Evolutionary conservation across 2,888 invertebrate species (phyloP), one percentile per base, ranked within the genome.

Genomic region (Ichneumoninae sp.): DNA sequence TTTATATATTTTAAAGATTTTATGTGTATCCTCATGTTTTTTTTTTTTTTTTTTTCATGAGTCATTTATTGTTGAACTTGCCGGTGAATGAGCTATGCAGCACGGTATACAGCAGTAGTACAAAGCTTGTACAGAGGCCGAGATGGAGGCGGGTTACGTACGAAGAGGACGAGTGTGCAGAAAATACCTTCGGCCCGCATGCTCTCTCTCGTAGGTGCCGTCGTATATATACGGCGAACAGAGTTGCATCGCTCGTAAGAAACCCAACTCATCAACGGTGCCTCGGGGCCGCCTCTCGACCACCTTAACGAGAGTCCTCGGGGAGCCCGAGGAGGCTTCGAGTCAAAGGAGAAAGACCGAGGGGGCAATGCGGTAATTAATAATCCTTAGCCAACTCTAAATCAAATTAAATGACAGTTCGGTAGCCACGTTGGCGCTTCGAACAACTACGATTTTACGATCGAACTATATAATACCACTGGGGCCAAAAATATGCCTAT

Each of bases 401-500:
- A 90, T 90, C 87, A 90, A 89, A 86, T 90, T 88, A 88, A 88
- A 90, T 87, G 89, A 89, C 90, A 88, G 88, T 86, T 81, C 87
- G 82, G 87, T 86, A 87, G 85, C 85, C 69, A 50, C 68, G 74
- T 72, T 66, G 68, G 74, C 52, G 78, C 78, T 83, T 60, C 80
- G 71, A 83, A 57, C 76, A 26, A 50, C 76, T 47, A 70, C 52
- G 44, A 47, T 50, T 66, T 57, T 66, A 30, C 44, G 36, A 1
- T 66, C 66, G 16, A 47, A 76, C 76, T 66, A 69, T 65, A 54
- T 60, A 71, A 40, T 75, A 70, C 10, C 16, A 16, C 30, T n/a
- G 16, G 30, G 4, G n/a, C 13, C 7, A 33, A 30, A 62, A 54
- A 54, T 19, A 16, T 22, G n/a, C 19, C 19, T 62, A 33, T 33